These are phyloP conservation scores for Apotomis capreana DNA, from an alignment of 2,888 invertebrate genomes.

Conservation along the genomic window DNA sequence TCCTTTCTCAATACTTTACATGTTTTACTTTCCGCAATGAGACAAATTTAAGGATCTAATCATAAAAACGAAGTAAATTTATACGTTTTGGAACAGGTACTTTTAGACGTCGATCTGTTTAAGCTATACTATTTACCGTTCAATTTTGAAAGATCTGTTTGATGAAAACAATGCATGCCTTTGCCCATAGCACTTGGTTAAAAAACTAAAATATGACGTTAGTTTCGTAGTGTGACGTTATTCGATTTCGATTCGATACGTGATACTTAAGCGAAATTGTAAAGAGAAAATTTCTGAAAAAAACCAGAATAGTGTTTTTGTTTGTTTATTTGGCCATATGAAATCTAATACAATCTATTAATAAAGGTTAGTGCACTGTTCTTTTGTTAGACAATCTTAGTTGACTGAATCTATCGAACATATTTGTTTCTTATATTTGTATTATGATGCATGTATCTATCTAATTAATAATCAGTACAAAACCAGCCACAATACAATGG, in stretches of 20 bases:
- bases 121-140: constrained; percentile 4
- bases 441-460: constrained; percentile 30
- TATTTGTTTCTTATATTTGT: constrained; percentile 11
- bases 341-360: constrained; percentile 8
- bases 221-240: constrained; percentile 27
- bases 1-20: no score
- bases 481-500: constrained; percentile 6
- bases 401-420: constrained; percentile 6
- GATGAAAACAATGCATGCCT: not conserved
- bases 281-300: constrained; percentile 26
- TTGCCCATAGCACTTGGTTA: not conserved
- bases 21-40: no score
- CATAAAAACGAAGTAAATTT: not conserved
- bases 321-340: constrained; percentile 23
- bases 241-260: constrained; percentile 34
- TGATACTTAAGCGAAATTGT: constrained; percentile 21
- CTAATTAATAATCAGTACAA: constrained; percentile 23
- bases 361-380: constrained; percentile 20
- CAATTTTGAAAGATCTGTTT: not conserved
- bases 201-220: constrained; percentile 22
- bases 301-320: constrained; percentile 20
- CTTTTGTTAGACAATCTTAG: not conserved
- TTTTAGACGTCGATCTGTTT: not conserved
- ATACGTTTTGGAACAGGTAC: constrained; percentile 9
- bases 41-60: no score